Evolutionary conservation across 2,113 vertebrate species (phyloP).

Genomic region (Cricetomys ansorgei): DNA sequence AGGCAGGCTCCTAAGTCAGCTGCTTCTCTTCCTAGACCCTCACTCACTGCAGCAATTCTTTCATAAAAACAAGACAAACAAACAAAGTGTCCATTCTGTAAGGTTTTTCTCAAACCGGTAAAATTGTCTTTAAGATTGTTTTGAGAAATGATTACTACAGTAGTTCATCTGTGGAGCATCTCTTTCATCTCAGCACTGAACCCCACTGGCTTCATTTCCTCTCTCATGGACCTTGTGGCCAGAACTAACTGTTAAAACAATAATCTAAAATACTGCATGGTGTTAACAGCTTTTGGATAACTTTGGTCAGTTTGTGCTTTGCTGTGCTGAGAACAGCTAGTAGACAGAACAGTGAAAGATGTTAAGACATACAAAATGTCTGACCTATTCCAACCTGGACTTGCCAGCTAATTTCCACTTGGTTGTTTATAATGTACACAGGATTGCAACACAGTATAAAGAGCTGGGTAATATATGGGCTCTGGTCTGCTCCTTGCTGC

Average conservation of each 20-base stretch:
- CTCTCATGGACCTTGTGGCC: neutral
- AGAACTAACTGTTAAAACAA: constrained; percentile 48
- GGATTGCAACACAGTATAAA: constrained; percentile 78
- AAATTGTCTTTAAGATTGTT: neutral
- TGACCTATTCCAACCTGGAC: constrained; percentile 54
- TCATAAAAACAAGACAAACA: too few species aligned
- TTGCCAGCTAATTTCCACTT: constrained; percentile 74
- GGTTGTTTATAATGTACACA: constrained; percentile 67
- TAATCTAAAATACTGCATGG: constrained; percentile 54
- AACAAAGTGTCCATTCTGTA: neutral
- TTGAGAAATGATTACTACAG: too few species aligned
- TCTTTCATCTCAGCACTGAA: neutral
- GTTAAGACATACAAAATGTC: constrained; percentile 67
- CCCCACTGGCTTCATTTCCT: neutral
- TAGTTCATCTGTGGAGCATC: neutral
- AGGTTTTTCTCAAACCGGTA: neutral
- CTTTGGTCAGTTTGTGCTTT: constrained; percentile 66
- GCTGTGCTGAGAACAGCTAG: constrained; percentile 45
- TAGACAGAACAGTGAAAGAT: constrained; percentile 68
- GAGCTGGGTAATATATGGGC: constrained; percentile 77
- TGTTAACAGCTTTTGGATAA: constrained; percentile 52
- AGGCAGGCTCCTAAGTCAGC: neutral
- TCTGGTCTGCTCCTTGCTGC: constrained; percentile 73
- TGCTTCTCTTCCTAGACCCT: neutral
- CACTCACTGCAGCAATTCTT: neutral